These are phyloP conservation scores for Abrostola tripartita DNA, from an alignment of 2,888 invertebrate species.

Conservation along the genomic window DNA sequence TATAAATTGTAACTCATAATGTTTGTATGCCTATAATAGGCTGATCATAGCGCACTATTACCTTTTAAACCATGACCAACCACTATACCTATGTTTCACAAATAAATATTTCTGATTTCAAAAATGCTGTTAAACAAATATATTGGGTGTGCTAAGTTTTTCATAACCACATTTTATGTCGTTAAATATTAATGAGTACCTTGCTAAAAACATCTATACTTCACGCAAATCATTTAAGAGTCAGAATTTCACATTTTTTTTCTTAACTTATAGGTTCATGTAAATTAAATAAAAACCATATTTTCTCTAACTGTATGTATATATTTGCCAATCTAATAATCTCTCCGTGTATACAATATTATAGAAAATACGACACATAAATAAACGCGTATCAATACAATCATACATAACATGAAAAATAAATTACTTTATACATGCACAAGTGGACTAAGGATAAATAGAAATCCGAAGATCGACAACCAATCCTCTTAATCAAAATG, in stretches of 20 bases:
- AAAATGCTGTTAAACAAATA: background rate
- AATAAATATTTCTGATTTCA: too few relatives aligned
- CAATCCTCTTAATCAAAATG: too few relatives aligned
- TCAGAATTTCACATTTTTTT: background rate
- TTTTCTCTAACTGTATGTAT: constrained; percentile 27
- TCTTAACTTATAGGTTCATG: background rate
- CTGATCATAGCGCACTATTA: too few relatives aligned
- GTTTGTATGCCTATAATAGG: too few relatives aligned
- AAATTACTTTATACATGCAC: constrained; percentile 23
- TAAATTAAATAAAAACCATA: background rate
- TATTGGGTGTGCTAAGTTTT: background rate
- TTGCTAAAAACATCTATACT: background rate
- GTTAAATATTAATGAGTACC: too few relatives aligned
- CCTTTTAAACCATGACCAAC: too few relatives aligned
- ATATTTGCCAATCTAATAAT: constrained; percentile 38
- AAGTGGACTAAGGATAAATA: constrained; percentile 2
- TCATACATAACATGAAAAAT: constrained; percentile 31
- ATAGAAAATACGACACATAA: constrained; percentile 41
- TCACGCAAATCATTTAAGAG: background rate
- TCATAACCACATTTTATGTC: too few relatives aligned
- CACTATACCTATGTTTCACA: too few relatives aligned
- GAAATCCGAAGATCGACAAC: too few relatives aligned
- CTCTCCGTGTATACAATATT: constrained; percentile 38
- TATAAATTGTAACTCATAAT: too few relatives aligned
- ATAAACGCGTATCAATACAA: constrained; percentile 32